These are phyloP conservation scores for Lithobius niger DNA, from an alignment of 1,140 invertebrate genomes.

Conservation along the genomic window DNA sequence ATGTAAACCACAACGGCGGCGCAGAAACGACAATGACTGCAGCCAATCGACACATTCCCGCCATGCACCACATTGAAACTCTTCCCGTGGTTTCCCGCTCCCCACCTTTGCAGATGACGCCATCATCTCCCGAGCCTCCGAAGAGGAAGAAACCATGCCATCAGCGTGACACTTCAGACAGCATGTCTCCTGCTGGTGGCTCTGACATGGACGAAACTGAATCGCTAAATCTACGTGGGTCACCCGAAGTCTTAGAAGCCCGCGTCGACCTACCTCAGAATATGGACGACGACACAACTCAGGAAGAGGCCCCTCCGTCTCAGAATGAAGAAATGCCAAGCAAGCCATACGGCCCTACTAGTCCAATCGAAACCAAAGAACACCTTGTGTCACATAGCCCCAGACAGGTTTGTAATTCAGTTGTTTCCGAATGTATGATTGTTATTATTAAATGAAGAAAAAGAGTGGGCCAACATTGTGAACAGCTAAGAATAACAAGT, in stretches of 20 bases:
- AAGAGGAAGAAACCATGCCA: neutral
- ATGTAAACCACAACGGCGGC: neutral
- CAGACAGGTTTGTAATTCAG: too few species aligned
- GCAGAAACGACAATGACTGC: neutral
- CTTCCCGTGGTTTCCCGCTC: neutral
- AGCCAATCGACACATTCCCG: neutral
- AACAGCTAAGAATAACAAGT: too few species aligned
- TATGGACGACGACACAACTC: neutral
- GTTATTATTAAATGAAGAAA: too few species aligned
- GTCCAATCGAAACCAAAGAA: neutral
- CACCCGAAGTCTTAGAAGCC: conserved; percentile 7
- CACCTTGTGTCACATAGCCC: neutral
- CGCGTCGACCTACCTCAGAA: neutral
- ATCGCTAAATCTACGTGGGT: neutral
- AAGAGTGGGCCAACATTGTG: too few species aligned
- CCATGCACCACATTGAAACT: neutral
- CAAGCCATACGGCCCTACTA: neutral
- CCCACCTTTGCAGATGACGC: neutral
- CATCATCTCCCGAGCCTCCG: neutral
- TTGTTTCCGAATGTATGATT: too few species aligned
- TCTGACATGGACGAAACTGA: neutral
- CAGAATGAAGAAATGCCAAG: neutral
- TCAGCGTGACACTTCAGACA: neutral
- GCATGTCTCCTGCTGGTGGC: neutral
- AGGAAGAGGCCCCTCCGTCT: neutral